Conservation (phyloP, 1,140 invertebrate species). For the Heliconius hewitsoni region DNA sequence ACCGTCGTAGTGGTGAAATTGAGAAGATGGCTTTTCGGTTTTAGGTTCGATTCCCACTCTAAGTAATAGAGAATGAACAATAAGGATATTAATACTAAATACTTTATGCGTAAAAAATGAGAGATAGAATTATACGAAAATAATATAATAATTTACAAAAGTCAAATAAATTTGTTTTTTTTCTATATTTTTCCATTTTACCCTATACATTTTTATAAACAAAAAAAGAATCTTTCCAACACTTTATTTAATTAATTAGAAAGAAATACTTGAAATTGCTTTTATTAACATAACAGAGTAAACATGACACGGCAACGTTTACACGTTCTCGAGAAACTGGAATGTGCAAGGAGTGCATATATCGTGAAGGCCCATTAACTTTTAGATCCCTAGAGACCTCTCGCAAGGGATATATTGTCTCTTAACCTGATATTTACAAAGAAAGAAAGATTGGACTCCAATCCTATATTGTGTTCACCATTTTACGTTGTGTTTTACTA, state of each 20-base stretch:
- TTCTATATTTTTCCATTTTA: too few relatives aligned
- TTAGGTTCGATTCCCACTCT: too few relatives aligned
- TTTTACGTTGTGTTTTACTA: not conserved
- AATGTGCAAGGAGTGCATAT: conserved; percentile 9
- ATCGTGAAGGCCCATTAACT: conserved; percentile 12
- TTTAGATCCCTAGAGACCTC: not conserved
- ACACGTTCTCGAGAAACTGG: conserved; percentile 1
- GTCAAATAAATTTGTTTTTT: too few relatives aligned
- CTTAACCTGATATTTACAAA: not conserved
- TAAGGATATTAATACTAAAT: too few relatives aligned
- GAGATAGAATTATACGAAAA: too few relatives aligned
- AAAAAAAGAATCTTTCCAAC: not conserved
- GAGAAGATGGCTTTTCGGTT: too few relatives aligned
- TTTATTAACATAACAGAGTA: not conserved
- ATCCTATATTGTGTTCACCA: not conserved
- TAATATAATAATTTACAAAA: too few relatives aligned
- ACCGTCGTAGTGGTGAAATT: too few relatives aligned
- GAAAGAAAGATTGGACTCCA: not conserved
- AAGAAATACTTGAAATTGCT: not conserved
- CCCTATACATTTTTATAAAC: too few relatives aligned
- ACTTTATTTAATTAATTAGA: not conserved
- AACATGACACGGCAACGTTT: not conserved
- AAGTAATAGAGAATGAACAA: too few relatives aligned
- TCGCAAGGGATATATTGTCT: not conserved
- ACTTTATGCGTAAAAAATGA: too few relatives aligned